Evolutionary conservation across 2,797 vertebrate species (phyloP).

Genomic region (Graptemys geographica): DNA sequence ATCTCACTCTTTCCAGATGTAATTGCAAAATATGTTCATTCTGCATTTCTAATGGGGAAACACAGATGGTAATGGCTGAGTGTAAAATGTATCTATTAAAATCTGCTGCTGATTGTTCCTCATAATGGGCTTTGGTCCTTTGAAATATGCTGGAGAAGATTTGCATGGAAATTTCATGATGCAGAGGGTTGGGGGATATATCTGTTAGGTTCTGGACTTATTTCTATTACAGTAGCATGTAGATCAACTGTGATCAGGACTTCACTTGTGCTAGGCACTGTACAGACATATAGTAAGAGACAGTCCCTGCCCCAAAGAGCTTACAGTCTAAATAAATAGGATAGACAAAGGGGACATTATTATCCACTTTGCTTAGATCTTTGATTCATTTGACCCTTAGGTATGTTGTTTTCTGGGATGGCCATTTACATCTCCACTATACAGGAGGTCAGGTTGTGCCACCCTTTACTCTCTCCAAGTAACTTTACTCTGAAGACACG

Average conservation of each 20-base stretch:
- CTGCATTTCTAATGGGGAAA: slow-evolving; percentile 74
- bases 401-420: background rate
- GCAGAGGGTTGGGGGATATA: background rate
- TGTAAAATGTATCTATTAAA: slow-evolving; percentile 73
- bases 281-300: background rate
- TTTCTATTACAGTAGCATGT: background rate
- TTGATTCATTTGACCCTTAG: background rate
- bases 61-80: slow-evolving; percentile 77
- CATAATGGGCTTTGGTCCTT: slow-evolving; percentile 58
- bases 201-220: background rate
- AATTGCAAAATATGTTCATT: slow-evolving; percentile 60
- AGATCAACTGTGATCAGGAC: background rate
- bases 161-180: background rate
- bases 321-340: background rate
- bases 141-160: slow-evolving; percentile 49
- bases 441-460: background rate
- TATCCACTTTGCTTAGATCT: background rate
- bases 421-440: background rate
- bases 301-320: background rate
- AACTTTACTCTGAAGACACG: background rate
- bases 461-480: background rate
- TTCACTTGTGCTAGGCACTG: background rate
- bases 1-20: slow-evolving; percentile 52
- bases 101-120: slow-evolving; percentile 74
- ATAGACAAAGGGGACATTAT: background rate